Conservation (phyloP, 2,797 vertebrate genomes). For the Intellagama lesueurii region DNA sequence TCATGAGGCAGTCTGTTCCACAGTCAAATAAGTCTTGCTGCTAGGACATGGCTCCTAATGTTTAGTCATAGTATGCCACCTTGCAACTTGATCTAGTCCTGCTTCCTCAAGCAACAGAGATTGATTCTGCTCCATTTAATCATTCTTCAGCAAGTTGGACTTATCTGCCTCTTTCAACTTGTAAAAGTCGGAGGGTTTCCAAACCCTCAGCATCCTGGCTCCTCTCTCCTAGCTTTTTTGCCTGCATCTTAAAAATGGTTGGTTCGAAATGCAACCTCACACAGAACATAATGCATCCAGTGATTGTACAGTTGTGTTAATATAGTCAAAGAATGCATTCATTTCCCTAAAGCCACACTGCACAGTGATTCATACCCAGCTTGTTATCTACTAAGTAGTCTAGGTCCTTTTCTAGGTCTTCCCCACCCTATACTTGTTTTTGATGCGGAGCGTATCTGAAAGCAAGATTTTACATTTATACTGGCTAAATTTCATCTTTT, state of each 20-base stretch:
- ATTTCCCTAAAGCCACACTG: neutral
- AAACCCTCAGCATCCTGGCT: no score
- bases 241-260: no score
- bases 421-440: neutral
- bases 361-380: no score
- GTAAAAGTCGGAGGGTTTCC: no score
- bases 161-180: no score
- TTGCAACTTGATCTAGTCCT: neutral
- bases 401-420: neutral
- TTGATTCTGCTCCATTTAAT: neutral
- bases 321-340: no score
- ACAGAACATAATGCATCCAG: no score
- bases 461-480: neutral
- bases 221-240: no score
- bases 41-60: neutral
- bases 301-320: no score
- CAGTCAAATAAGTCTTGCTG: neutral
- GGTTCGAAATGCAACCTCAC: no score
- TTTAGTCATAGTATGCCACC: neutral
- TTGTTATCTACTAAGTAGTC: no score
- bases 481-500: neutral
- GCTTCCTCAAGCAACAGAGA: neutral
- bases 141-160: no score
- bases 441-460: neutral
- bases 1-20: neutral